Base-by-base conservation (phyloP, 2,113 vertebrate species). In the Himantopus leucocephalus region DNA sequence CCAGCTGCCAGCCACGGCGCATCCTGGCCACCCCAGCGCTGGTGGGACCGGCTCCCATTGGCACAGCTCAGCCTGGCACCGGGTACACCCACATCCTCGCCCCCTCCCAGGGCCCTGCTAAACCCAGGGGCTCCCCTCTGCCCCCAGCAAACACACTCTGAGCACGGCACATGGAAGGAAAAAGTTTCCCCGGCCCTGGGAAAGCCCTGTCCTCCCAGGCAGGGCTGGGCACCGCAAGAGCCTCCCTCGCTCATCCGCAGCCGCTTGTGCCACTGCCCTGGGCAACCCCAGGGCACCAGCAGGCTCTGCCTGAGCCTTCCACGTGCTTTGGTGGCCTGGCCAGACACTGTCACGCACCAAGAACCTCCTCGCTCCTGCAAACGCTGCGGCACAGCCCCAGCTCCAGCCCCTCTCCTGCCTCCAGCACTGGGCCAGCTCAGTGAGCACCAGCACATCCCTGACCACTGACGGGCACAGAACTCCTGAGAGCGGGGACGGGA, bases 311-410 rank as follows among this genome's bases (percentile, higher is more conserved):
- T 5, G 66, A 88, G 53, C 62, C 37, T 22, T 10, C 22, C 6
- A 17, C 2, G 1, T 9, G 19, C 34, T 48, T 52, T 27, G 35
- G 11, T n/a, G 22, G 32, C 5, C 47, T 29, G n/a, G 17, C 14
- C 26, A n/a, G 52, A 47, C 9, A 2, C 63, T 11, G 32, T 30
- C 23, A 58, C 12, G 23, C 9, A 6, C 15, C 32, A 72, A 75
- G 32, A 88, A 6, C 47, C 29, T 50, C 41, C n/a, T 82, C 0
- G 1, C 17, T 75, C 37, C 62, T 68, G 35, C n/a, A 41, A 37
- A 59, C 1, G 1, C 63, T 5, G 1, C 1, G 0, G 20, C 6
- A 3, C 35, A 72, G 14, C 55, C 0, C 0, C 3, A 1, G 55
- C 34, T 62, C 47, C 72, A 52, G 18, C 2, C 55, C n/a, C n/a